Evolutionary conservation across 2,888 invertebrate genomes (phyloP).

Genomic region (Lottia gigantea): DNA sequence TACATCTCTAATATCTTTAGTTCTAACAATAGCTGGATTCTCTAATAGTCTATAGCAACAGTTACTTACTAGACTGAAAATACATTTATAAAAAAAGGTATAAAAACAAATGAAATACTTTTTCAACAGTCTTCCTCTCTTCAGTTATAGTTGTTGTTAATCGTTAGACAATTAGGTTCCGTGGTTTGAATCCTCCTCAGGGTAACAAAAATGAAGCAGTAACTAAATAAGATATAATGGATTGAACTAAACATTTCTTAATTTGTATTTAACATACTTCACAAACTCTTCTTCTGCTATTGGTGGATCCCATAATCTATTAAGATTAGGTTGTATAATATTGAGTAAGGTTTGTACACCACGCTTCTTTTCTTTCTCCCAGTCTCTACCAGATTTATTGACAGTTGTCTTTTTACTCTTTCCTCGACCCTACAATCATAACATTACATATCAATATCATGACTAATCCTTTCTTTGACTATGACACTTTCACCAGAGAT

Average conservation of each 20-base stretch:
- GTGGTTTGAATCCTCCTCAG: no score
- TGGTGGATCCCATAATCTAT: conserved; percentile 85
- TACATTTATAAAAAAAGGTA: no score
- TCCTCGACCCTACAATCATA: conserved; percentile 43
- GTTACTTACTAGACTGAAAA: conserved; percentile 76
- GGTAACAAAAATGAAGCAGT: no score
- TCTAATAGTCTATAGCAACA: conserved; percentile 78
- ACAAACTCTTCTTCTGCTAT: conserved; percentile 85
- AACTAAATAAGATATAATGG: no score
- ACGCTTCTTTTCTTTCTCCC: conserved; percentile 77
- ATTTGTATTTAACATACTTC: conserved; percentile 73
- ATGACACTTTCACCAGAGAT: no score
- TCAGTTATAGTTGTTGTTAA: no score
- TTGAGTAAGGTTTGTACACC: conserved; percentile 77
- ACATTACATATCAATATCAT: not conserved
- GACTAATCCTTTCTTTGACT: not conserved
- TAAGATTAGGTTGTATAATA: conserved; percentile 78
- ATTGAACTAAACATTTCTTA: no score
- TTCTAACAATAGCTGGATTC: conserved; percentile 61
- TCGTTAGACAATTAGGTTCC: no score
- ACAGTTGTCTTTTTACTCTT: conserved; percentile 38
- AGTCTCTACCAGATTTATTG: conserved; percentile 69
- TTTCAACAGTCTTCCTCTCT: no score
- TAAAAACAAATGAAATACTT: no score
- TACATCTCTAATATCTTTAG: conserved; percentile 76